These are phyloP conservation scores for Lineus longissimus DNA, from an alignment of 1,140 invertebrate genomes.

Conservation along the genomic window DNA sequence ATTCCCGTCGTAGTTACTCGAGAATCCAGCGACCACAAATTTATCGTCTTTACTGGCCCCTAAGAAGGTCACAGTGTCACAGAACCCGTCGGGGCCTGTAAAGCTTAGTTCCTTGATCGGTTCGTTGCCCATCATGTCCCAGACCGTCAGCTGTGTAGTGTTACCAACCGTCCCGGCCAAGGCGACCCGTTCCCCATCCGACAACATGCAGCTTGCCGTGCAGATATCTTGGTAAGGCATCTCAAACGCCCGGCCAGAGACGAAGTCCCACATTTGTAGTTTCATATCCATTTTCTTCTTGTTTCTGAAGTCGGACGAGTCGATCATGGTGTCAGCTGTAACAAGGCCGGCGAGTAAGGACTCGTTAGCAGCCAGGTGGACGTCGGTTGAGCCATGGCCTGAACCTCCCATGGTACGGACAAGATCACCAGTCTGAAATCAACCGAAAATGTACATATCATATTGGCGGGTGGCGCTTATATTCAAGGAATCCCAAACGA, in stretches of 20 bases:
- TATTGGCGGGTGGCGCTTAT: too few species aligned
- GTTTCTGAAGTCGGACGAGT: constrained; percentile 43
- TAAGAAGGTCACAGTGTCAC: constrained; percentile 47
- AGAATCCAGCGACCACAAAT: constrained; percentile 49
- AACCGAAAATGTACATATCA: background rate
- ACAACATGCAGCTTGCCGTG: constrained; percentile 49
- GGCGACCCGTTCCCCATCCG: constrained; percentile 44
- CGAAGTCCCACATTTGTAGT: constrained; percentile 49
- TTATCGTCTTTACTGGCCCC: constrained; percentile 42
- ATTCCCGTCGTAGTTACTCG: constrained; percentile 47
- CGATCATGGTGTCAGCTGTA: constrained; percentile 47
- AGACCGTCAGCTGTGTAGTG: constrained; percentile 46
- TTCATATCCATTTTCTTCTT: constrained; percentile 10
- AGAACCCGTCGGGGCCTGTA: constrained; percentile 46
- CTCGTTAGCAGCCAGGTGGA: constrained; percentile 49
- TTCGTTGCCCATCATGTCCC: constrained; percentile 51
- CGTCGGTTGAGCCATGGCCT: constrained; percentile 46
- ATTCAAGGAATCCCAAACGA: too few species aligned
- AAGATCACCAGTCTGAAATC: constrained; percentile 50
- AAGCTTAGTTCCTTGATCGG: constrained; percentile 45
- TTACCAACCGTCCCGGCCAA: constrained; percentile 48
- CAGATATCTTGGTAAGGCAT: constrained; percentile 46
- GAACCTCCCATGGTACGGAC: constrained; percentile 51
- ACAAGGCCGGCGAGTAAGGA: constrained; percentile 48
- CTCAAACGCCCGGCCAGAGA: constrained; percentile 43